Evolutionary conservation across 2,113 vertebrate genomes (phyloP), one percentile per base, ranked within the genome.

Genomic region (Anas platyrhynchos): DNA sequence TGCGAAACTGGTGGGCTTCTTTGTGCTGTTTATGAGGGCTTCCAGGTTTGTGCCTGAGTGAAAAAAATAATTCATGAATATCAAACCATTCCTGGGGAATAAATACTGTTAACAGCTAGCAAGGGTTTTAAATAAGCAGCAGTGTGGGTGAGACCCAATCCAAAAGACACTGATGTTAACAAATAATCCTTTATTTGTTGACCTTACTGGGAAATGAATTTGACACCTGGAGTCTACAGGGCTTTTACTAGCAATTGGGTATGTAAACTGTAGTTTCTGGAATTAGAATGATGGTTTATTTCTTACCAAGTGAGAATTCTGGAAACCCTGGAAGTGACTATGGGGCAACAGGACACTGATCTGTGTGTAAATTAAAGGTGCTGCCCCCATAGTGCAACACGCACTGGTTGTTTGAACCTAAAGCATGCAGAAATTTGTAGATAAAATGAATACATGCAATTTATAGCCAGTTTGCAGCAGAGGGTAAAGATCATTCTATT

Each of bases 11-110:
- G 96, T 97, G 1, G 98, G 97, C 52, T 98, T 97, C 94, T 88
- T 98, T 8, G 98, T 98, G 94, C 98, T 99, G 6, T 98, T 98
- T 50, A 99, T 99, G 76, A 99, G 98, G 2, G 99, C 99, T 93
- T 99, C 99, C 61, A 99, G 98, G 96, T 99, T 99, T 18, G 99
- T 99, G 63, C 99, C 99, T 99, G 44, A 88, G 52, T 20, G 32
- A 76, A 84, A 80, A 92, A 92, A 93, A 82, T 7, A 79, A 62
- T 54, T 76, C 16, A 20, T 15, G 41, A 72, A 13, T 31, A 68
- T 43, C 21, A 31, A 16, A 43, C 31, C 1, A 1, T 67, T 82
- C 54, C 56, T 32, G 50, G 43, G 78, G 43, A 87, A 83, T 48
- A 91, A 88, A 91, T 16, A 67, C 3, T 81, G 13, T 58, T 71